Evolutionary conservation across 2,797 vertebrate genomes (phyloP), one percentile per base, ranked within the genome.

Genomic region (Crenichthys baileyi): DNA sequence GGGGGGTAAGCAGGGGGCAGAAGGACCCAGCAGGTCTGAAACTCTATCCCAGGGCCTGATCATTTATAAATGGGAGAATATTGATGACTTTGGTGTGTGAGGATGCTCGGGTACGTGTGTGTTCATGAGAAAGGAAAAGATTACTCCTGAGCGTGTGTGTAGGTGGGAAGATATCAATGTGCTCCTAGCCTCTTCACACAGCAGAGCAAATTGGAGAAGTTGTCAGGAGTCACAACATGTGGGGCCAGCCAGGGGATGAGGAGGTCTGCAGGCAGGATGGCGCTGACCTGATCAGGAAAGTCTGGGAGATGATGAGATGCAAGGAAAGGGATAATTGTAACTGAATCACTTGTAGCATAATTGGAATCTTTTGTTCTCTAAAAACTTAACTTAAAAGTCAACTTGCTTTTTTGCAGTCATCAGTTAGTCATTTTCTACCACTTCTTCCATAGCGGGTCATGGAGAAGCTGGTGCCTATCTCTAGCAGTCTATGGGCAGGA

Each of bases 201-300:
- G 94, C 92, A 93, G 91, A 97, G 96, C 97, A 98, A 98, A 98
- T 97, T 97, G 96, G 96, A 97, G 96, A 95, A 95, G 96, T 96
- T 97, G 96, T 97, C 96, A 96, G 94, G 95, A 97, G 96, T 96
- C 95, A 97, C 95, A 97, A 97, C 96, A 97, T 78, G 67, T 93
- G 94, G 92, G 93, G 93, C 94, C 93, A 93, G 89, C 82, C 84
- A 80, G 88, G 85, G 92, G 89, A 90, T 18, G 73, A 84, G 65
- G 79, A 88, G 86, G 78, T 89, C 90, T 86, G 85, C 74, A 93
- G 92, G 90, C 94, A 91, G 92, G 74, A 77, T 0, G 72, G 87
- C 89, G 94, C 93, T 93, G 82, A 83, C 87, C 91, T 90, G 87
- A 87, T 82, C 58, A 72, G 73, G 5, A 77, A 55, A 73, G 61